Base-by-base conservation (phyloP, 2,888 invertebrate genomes). In the Cephus rjabovi region DNA sequence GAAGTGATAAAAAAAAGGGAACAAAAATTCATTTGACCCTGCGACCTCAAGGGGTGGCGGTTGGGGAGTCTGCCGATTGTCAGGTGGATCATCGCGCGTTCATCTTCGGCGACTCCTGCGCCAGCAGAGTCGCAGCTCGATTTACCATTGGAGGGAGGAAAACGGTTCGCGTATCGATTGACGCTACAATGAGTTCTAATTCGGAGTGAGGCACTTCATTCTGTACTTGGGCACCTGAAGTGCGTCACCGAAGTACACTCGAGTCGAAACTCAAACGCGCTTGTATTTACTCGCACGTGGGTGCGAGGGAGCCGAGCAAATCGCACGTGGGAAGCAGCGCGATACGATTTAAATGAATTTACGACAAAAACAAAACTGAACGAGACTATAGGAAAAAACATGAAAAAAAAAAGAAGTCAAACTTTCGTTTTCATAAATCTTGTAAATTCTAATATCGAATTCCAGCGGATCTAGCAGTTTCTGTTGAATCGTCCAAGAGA, bases 141-240 rank as follows among this genome's bases (percentile, higher is more conserved):
- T 23, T 56, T 56, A 23, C 23, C 56, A 56, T 56, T 23, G 0
- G 6, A 23, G 23, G 56, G 56, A 23, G 56, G 56, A 56, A 56
- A 56, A 23, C 9, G 56, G 56, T 56, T 56, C 2, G 9, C 23
- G 56, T 71, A 71, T 71, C 80, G 80, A 81, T 81, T 83, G 79
- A 79, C 81, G 83, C 82, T 79, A 75, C 85, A 75, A 30, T 75
- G 79, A 76, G 76, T 78, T 80, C 83, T 81, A 76, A 83, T 84
- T 85, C 78, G 75, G 76, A 76, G 83, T 79, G 75, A 78, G 12
- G 71, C 71, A 34, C 71, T 71, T 71, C 31, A 23, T 34, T 31
- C 33, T 30, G 31, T 31, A 71, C 31, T 71, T 71, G 23, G 71
- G 12, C 71, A 12, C 6, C 12, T 34, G 71, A 71, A 71, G 71